A percentile compares a stretch with the other conserved stretches of the same genome.
Conservation (phyloP, 2,113 vertebrate genomes). For the Tetrao urogallus region DNA sequence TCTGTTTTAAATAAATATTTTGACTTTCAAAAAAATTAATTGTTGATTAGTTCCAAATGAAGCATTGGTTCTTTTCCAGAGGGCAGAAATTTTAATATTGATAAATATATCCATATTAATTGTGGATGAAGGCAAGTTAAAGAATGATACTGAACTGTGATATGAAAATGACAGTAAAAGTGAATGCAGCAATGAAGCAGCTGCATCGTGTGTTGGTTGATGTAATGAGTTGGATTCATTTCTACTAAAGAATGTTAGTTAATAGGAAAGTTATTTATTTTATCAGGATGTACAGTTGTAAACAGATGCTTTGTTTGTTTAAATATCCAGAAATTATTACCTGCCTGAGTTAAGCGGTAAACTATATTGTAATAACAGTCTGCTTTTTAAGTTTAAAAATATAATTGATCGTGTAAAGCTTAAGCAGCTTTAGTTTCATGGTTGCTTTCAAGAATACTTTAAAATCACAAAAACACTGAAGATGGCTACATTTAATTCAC, state of each 20-base stretch:
- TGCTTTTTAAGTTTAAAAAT: not conserved
- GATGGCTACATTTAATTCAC: not conserved
- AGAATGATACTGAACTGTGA: not conserved
- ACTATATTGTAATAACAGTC: not conserved
- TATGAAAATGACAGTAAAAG: not conserved
- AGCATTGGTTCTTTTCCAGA: not conserved
- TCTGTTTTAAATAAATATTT: constrained; percentile 24
- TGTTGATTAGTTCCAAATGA: constrained; percentile 9
- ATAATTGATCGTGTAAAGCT: not conserved
- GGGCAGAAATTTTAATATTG: constrained; percentile 15
- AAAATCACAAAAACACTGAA: not conserved
- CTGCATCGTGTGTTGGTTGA: not conserved
- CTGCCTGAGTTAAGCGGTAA: constrained; percentile 1
- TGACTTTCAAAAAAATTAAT: constrained; percentile 21
- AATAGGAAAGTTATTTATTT: constrained; percentile 21
- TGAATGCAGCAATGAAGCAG: not conserved
- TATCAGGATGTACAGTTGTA: constrained; percentile 10
- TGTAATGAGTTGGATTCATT: not conserved
- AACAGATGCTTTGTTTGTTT: constrained; percentile 31
- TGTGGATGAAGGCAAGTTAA: not conserved
- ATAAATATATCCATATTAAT: constrained; percentile 27
- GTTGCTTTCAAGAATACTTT: not conserved
- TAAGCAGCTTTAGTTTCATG: not conserved
- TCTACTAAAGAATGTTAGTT: constrained; percentile 38
- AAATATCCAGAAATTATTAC: constrained; percentile 26